Evolutionary conservation across 1,140 invertebrate species (phyloP).

Genomic region (Cepaea nemoralis): DNA sequence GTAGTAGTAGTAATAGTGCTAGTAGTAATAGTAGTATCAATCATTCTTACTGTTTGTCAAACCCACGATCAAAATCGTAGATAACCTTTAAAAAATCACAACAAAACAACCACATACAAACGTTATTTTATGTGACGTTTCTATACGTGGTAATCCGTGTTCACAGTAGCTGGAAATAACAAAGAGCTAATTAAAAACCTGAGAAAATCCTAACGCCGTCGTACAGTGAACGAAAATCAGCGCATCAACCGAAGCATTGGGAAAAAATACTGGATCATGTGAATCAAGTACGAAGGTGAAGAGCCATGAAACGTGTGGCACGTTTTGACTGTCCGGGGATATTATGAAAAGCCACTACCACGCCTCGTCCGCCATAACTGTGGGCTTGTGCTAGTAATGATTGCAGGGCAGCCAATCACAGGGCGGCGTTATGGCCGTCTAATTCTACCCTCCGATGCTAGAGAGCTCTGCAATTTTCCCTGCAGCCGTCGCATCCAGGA

Average conservation of each 20-base stretch:
- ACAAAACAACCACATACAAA: neutral
- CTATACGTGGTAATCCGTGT: too few species aligned
- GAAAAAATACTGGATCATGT: neutral
- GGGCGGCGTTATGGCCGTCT: constrained; percentile 31
- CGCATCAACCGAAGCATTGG: neutral
- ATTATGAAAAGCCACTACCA: constrained; percentile 31
- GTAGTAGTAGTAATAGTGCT: too few species aligned
- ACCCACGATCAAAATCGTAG: neutral
- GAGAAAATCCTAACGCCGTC: too few species aligned
- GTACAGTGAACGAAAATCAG: too few species aligned
- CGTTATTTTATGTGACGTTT: too few species aligned
- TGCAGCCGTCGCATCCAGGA: constrained; percentile 25
- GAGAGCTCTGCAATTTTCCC: constrained; percentile 41
- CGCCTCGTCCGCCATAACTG: constrained; percentile 26
- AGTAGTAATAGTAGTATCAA: neutral
- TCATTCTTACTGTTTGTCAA: neutral
- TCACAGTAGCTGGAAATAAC: too few species aligned
- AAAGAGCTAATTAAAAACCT: too few species aligned
- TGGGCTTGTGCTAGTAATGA: constrained; percentile 26
- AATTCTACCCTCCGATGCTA: constrained; percentile 37
- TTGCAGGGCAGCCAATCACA: constrained; percentile 38
- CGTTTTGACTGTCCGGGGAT: constrained; percentile 20
- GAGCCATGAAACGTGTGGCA: constrained; percentile 1
- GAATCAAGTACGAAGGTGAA: neutral
- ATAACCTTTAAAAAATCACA: neutral